A percentile compares a stretch with the other conserved stretches of the same genome.
These are phyloP conservation scores for Andricus quercusramuli DNA, from an alignment of 2,888 invertebrate genomes.

Conservation along the genomic window DNA sequence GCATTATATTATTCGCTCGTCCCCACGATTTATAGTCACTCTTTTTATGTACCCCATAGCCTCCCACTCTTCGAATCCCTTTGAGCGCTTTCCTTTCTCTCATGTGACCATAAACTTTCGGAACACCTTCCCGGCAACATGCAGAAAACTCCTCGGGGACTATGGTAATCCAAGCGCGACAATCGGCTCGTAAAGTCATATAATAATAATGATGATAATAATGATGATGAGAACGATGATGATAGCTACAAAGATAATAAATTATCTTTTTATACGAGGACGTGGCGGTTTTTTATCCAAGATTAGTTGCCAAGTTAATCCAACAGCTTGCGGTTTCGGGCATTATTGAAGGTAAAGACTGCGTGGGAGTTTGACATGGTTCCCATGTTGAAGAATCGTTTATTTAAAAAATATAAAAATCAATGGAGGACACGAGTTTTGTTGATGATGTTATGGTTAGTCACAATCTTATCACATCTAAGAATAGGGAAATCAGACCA, in stretches of 20 bases:
- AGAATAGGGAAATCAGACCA: neutral
- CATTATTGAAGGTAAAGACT: neutral
- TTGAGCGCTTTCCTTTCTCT: constrained; percentile 60
- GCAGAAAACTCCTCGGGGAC: constrained; percentile 50
- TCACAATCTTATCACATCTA: neutral
- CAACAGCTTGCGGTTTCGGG: constrained; percentile 11
- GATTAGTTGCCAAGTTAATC: constrained; percentile 10
- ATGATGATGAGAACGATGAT: constrained; percentile 28
- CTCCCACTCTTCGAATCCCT: constrained; percentile 48
- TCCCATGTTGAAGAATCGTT: neutral
- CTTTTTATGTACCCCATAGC: constrained; percentile 50
- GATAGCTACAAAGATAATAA: constrained; percentile 19
- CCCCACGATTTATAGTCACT: constrained; percentile 60
- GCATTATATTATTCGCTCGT: constrained; percentile 67
- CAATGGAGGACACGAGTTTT: neutral
- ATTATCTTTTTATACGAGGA: constrained; percentile 10
- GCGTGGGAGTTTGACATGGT: constrained; percentile 27
- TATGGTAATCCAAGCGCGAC: constrained; percentile 57
- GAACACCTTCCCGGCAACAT: constrained; percentile 59
- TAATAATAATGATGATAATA: constrained; percentile 40
- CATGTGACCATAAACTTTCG: constrained; percentile 61
- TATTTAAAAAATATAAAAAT: constrained; percentile 8
- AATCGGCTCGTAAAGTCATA: constrained; percentile 57
- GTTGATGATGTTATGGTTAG: neutral
- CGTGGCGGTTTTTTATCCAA: neutral